Base-by-base conservation (phyloP, 64 coral and sea anemone genomes). In the Hydrozoanthus tunicans region DNA sequence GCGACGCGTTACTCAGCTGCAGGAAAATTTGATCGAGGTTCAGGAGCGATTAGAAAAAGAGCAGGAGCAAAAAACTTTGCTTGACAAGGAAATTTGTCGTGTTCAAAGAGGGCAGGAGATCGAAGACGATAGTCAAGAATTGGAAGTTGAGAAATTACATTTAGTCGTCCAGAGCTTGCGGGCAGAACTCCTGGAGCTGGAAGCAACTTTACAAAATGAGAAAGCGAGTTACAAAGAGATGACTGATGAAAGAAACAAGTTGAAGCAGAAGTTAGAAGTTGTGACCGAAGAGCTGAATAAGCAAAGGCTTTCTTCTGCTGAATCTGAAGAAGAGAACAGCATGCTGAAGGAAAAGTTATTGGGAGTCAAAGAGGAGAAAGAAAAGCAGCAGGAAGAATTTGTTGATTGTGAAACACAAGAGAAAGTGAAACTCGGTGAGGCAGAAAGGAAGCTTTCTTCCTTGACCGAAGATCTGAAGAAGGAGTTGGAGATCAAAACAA, bases 321-420 rank as follows among this genome's bases (percentile, higher is more conserved):
- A 88, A 12, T 75, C 70, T 10, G 84, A 88, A 56, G 84, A 88
- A 17, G 68, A 88, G 25, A 74, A 58, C 32, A 73, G 12, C 24
- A 75, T 88, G 56, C 10, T 88, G 17, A 88, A 88, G 69, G 84
- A 88, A 32, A 75, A 27, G 24, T 75, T 88, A 69, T 9, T 74
- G 14, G 84, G 84, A 73, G 68, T 88, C 7, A 73, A 88, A 75
- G 55, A 74, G 10, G 68, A 88, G 24, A 88, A 88, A 17, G 84
- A 88, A 58, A 88, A 88, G 13, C 68, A 88, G 59, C n/a, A 59
- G 17, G 84, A 88, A 73, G 84, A 88, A 3, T 88, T 74, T 59
- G 69, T 88, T 73, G 53, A 58, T 58, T 59, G 69, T 73, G 69
- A 88, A 74, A 74, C 84, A 32, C 56, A 74, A 88, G 84, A 88